Conservation (phyloP, 64 coral and sea anemone species). For the Dendronephthya gigantea region DNA sequence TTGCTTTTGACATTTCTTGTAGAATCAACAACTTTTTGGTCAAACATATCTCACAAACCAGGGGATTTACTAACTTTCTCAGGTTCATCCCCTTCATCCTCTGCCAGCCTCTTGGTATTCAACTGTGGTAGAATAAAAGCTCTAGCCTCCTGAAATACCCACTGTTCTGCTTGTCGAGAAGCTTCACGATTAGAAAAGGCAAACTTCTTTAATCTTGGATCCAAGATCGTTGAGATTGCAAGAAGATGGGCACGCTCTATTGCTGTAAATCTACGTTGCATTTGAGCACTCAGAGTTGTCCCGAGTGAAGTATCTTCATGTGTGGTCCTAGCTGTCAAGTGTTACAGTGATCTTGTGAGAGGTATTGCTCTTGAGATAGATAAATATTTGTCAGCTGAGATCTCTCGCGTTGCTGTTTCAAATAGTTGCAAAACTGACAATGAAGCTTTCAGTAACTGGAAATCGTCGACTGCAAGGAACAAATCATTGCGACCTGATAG, state of each 20-base stretch:
- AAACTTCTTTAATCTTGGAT: neutral
- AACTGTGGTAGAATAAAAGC: neutral
- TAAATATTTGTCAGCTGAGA: too few relatives aligned
- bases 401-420: too few relatives aligned
- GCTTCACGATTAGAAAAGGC: neutral
- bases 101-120: neutral
- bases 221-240: neutral
- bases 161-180: neutral
- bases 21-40: constrained; percentile 9
- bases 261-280: neutral
- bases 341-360: too few relatives aligned
- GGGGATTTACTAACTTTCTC: neutral
- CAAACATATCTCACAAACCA: constrained; percentile 18
- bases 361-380: too few relatives aligned
- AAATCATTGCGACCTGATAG: too few relatives aligned
- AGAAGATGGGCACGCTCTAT: neutral
- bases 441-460: too few relatives aligned
- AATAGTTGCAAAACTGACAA: too few relatives aligned
- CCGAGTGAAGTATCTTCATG: neutral
- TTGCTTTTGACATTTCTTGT: neutral
- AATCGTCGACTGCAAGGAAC: too few relatives aligned
- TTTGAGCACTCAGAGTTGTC: neutral
- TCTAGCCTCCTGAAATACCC: neutral
- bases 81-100: neutral
- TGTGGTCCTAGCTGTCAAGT: neutral